Evolutionary conservation across 1,140 invertebrate species (phyloP), one percentile per base, ranked within the genome.

Genomic region (Dreissena polymorpha): DNA sequence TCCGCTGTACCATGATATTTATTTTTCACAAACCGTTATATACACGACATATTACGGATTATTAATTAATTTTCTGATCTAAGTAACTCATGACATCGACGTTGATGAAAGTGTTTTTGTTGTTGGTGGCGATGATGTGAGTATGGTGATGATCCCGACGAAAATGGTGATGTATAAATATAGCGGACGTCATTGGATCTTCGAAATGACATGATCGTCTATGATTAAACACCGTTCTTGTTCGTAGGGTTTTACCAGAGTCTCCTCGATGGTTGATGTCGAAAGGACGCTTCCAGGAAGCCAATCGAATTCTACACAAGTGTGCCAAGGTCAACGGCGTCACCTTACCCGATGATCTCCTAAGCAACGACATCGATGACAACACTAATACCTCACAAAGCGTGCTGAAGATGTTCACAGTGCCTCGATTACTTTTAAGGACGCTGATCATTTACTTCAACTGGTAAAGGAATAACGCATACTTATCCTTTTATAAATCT

Each of bases 331-430:
- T 88, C 13, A 92, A 92, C 83, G 85, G 80, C 60, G 80, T 85
- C 0, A 79, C 67, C n/a, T 60, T 88, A 50, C 86, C 88, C 18
- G 77, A 75, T 25, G 84, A 89, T 49, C 29, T 81, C 16, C 65
- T 86, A 10, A 64, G 39, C 6, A 39, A 21, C 55, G 65, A 57
- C 64, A 51, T 53, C 53, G 70, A 72, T 53, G 67, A 83, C 14
- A 50, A 73, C 6, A 55, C 7, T 12, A 60, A 63, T 25, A 49
- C n/a, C 53, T n/a, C 21, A 60, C 63, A 79, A 63, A 78, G 60
- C 16, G 73, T 84, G 0, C 65, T 82, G 96, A 70, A 75, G 49
- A 82, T 88, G 64, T 87, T 88, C 57, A 83, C 82, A 5, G 72
- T 73, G n/a, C 63, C 29, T 0, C 50, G 10, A 13, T 57, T 84